phyloP scores from a whole-genome alignment of 2,797 vertebrate genomes.

The Cygnus olor region DNA sequence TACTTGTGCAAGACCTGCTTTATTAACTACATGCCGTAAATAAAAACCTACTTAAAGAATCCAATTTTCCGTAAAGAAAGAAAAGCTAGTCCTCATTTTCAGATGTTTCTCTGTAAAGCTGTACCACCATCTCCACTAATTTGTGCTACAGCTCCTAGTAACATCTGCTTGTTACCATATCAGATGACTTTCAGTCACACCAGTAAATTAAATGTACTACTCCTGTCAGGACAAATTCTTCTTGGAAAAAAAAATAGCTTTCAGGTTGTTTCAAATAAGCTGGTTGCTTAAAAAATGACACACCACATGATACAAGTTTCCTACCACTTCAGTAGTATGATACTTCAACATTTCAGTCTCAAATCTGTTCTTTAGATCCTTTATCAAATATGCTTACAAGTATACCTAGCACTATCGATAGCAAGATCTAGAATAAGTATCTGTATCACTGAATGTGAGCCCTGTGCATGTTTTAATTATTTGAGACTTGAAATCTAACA shows the following conservation, averaged over 20 bases:
- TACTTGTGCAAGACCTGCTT: neutral
- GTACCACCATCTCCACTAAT: neutral
- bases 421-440: neutral
- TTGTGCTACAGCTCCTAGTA: neutral
- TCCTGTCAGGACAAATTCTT: neutral
- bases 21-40: neutral
- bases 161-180: neutral
- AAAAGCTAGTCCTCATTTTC: neutral
- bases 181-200: neutral
- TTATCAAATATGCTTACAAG: neutral
- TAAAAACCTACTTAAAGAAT: neutral
- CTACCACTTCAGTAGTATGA: neutral
- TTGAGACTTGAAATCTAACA: neutral
- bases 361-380: neutral
- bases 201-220: neutral
- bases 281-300: neutral
- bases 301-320: neutral
- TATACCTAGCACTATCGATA: neutral
- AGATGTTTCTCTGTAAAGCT: neutral
- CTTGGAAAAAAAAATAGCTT: neutral
- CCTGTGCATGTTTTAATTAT: neutral
- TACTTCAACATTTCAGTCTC: neutral
- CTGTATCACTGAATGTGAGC: neutral
- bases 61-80: neutral
- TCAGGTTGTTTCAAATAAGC: neutral